Percentiles rank a stretch among this genome's conserved stretches.
These are phyloP conservation scores for Amphiura filiformis DNA, from an alignment of 35 echinoderm and acorn worm species.

Conservation along the genomic window DNA sequence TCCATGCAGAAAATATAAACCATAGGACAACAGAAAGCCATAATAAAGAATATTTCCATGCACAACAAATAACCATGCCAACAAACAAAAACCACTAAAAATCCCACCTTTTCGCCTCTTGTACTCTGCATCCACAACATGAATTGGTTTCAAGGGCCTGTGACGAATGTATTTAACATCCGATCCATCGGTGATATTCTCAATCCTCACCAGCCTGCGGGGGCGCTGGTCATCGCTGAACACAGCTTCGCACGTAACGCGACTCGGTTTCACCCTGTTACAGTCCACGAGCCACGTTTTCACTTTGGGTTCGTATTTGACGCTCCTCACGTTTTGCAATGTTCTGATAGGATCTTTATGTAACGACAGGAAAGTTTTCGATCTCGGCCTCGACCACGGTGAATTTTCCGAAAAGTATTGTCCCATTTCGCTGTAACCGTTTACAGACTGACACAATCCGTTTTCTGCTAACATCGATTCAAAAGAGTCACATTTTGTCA, in stretches of 20 bases:
- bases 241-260: conserved; percentile 41
- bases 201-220: conserved; percentile 44
- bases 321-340: neutral
- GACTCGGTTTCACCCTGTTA: neutral
- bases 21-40: no score
- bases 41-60: no score
- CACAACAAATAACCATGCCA: no score
- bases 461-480: neutral
- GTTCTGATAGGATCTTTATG: neutral
- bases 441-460: neutral
- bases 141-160: conserved; percentile 84
- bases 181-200: conserved; percentile 44
- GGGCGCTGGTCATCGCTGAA: neutral
- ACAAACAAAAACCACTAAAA: no score
- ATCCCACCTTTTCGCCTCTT: conserved; percentile 74
- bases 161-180: conserved; percentile 72
- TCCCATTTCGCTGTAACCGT: neutral
- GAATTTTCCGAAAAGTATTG: neutral
- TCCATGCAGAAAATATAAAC: no score
- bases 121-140: conserved; percentile 84
- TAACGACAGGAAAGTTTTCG: neutral
- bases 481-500: neutral
- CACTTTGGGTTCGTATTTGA: neutral
- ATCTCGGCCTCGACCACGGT: neutral
- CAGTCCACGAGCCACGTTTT: neutral